A percentile compares a stretch with the other conserved stretches of the same genome.
These are phyloP conservation scores for Agriopis aurantiaria DNA, from an alignment of 2,888 invertebrate species.

Conservation along the genomic window DNA sequence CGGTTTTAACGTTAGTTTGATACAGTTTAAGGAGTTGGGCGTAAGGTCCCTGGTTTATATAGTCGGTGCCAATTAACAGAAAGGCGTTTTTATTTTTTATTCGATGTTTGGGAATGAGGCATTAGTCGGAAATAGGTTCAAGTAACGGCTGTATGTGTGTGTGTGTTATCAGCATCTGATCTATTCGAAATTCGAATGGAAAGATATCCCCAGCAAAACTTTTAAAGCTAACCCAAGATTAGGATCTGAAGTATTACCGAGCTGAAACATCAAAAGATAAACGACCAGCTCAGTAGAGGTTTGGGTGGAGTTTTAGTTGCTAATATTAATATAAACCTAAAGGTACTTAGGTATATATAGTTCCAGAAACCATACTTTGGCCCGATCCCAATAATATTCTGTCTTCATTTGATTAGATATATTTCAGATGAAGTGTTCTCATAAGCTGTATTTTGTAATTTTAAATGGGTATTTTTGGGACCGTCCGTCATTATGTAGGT, in stretches of 20 bases:
- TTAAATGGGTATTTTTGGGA: not conserved
- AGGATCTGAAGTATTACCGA: constrained; percentile 13
- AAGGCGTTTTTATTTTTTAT: too few relatives aligned
- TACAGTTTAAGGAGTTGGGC: too few relatives aligned
- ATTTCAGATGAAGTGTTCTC: not conserved
- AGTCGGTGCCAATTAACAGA: too few relatives aligned
- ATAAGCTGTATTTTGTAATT: not conserved
- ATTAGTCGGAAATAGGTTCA: not conserved
- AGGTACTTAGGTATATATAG: too few relatives aligned
- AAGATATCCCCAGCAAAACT: constrained; percentile 5
- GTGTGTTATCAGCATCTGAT: not conserved
- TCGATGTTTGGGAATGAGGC: not conserved
- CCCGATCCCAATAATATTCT: not conserved
- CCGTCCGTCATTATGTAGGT: not conserved
- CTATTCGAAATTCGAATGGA: not conserved
- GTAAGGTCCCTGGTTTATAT: too few relatives aligned
- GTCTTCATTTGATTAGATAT: constrained; percentile 1
- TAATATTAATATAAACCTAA: constrained; percentile 4
- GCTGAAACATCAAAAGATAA: constrained; percentile 1
- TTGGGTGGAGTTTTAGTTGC: not conserved
- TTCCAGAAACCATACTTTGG: constrained; percentile 10
- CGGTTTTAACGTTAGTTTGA: too few relatives aligned
- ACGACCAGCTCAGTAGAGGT: not conserved
- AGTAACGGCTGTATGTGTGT: not conserved
- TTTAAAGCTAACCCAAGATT: constrained; percentile 24